These are phyloP conservation scores for Cariama cristata DNA, from an alignment of 2,113 vertebrate genomes.

Conservation along the genomic window DNA sequence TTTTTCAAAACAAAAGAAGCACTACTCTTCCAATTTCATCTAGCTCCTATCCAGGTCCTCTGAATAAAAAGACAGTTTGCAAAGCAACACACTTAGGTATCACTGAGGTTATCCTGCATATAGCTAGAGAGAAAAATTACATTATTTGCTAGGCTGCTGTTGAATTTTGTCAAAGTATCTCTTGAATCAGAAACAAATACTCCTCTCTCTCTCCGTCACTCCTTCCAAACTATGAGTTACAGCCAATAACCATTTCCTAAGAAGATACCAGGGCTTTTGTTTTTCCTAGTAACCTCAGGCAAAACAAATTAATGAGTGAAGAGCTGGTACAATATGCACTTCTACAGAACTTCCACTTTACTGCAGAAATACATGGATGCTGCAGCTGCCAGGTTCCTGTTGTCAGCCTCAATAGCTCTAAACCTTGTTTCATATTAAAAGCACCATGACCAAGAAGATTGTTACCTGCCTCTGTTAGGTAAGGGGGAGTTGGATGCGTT, in stretches of 20 bases:
- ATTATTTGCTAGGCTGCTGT: not conserved
- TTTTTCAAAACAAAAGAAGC: not conserved
- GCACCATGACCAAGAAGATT: not conserved
- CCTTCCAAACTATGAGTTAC: not conserved
- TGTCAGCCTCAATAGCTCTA: not conserved
- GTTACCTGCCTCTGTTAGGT: not conserved
- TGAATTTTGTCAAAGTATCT: not conserved
- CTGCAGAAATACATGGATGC: not conserved
- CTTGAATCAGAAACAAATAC: not conserved
- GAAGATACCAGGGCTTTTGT: not conserved
- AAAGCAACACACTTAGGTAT: not conserved
- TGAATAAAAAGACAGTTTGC: not conserved
- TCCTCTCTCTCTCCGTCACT: not conserved
- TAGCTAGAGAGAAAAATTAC: not conserved
- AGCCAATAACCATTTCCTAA: not conserved
- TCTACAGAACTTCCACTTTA: not conserved
- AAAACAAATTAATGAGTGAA: not conserved
- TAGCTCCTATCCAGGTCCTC: not conserved
- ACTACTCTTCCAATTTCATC: not conserved
- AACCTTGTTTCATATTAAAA: not conserved
- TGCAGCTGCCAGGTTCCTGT: not conserved
- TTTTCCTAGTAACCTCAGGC: not conserved
- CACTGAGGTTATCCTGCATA: not conserved
- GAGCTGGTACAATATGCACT: not conserved
- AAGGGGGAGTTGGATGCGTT: rapidly evolving